Evolutionary conservation across 1,140 invertebrate species (phyloP).

Genomic region (Globodera ellingtonae): DNA sequence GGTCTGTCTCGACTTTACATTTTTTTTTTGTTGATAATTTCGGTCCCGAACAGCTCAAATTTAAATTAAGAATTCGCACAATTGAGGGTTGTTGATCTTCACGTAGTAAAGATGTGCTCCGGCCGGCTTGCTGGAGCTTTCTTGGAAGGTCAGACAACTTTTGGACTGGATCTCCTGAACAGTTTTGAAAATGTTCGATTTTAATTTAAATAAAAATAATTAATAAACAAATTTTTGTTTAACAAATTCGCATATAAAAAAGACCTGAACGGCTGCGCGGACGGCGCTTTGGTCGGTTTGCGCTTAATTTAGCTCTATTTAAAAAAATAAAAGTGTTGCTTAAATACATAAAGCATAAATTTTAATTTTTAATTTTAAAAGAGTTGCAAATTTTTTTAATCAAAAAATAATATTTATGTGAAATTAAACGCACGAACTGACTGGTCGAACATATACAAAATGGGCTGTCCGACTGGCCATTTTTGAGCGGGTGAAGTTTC

Average conservation of each 20-base stretch:
- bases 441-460: slow-evolving; percentile 49
- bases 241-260: background rate
- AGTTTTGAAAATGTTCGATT: background rate
- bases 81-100: slow-evolving; percentile 42
- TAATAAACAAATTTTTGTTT: background rate
- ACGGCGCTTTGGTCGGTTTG: background rate
- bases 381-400: background rate
- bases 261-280: background rate
- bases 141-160: slow-evolving; percentile 58
- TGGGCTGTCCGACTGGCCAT: slow-evolving; percentile 48
- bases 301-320: background rate
- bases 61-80: slow-evolving; percentile 28
- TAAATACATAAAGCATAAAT: background rate
- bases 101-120: slow-evolving; percentile 56
- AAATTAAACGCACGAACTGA: slow-evolving; percentile 31
- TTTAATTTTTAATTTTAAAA: background rate
- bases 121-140: slow-evolving; percentile 33
- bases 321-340: background rate
- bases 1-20: background rate
- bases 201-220: background rate
- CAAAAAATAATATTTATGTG: background rate
- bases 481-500: slow-evolving; percentile 28
- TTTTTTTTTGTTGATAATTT: background rate
- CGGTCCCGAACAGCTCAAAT: background rate
- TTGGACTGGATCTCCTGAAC: slow-evolving; percentile 54